These are phyloP conservation scores for Nipponacmea schrenckii DNA, from an alignment of 2,888 invertebrate species.

Conservation along the genomic window DNA sequence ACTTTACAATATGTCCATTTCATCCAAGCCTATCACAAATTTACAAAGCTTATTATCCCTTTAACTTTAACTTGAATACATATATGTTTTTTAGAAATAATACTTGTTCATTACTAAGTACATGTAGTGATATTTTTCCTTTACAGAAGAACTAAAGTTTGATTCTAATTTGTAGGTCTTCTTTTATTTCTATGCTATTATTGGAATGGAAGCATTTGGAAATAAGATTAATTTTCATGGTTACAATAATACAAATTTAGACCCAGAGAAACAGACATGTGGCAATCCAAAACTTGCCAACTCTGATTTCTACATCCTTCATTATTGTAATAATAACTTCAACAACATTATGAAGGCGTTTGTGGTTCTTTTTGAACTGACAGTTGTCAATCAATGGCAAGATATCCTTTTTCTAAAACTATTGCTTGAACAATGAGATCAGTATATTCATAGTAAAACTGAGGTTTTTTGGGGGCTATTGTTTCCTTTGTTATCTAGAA, in stretches of 20 bases:
- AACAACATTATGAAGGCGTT: constrained; percentile 68
- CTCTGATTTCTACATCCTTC: constrained; percentile 63
- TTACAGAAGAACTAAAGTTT: too few relatives aligned
- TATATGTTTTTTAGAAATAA: too few relatives aligned
- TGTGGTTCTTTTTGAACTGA: constrained; percentile 69
- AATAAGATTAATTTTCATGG: constrained; percentile 59
- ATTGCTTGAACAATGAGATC: background rate
- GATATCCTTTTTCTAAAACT: constrained; percentile 62
- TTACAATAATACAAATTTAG: constrained; percentile 40
- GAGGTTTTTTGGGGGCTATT: too few relatives aligned
- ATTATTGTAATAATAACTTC: constrained; percentile 71
- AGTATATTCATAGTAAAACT: too few relatives aligned
- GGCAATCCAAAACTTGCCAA: constrained; percentile 62
- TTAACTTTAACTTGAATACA: too few relatives aligned
- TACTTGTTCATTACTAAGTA: too few relatives aligned
- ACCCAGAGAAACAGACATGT: constrained; percentile 43
- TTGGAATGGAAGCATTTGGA: constrained; percentile 70
- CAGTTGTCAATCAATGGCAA: constrained; percentile 72
- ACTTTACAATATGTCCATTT: too few relatives aligned
- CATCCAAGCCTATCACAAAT: too few relatives aligned
- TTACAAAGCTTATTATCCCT: too few relatives aligned
- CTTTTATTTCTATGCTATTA: constrained; percentile 69
- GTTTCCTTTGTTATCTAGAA: too few relatives aligned
- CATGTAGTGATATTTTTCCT: too few relatives aligned
- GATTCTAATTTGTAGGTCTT: constrained; percentile 60